These are phyloP conservation scores for Agelaius tricolor DNA, from an alignment of 2,113 vertebrate species.

Conservation along the genomic window DNA sequence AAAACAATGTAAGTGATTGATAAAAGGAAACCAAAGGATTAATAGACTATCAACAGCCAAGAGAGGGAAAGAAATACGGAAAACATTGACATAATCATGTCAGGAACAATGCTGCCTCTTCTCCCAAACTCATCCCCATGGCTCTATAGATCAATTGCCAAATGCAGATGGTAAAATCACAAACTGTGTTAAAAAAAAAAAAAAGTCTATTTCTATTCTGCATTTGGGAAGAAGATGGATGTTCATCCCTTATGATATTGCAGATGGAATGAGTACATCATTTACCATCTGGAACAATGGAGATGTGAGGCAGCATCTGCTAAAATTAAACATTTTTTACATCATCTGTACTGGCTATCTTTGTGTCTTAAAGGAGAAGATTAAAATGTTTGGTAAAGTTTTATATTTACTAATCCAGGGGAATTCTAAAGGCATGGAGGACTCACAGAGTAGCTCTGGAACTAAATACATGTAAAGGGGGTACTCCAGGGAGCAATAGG, in stretches of 20 bases:
- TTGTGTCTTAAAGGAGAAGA: neutral
- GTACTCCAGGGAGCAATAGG: neutral
- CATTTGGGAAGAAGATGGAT: neutral
- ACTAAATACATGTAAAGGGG: neutral
- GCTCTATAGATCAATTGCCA: neutral
- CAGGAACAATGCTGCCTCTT: neutral
- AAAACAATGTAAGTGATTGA: constrained; percentile 4
- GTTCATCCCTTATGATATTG: constrained; percentile 26
- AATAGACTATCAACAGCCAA: neutral
- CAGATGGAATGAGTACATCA: neutral
- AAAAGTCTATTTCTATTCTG: neutral
- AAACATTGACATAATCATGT: neutral
- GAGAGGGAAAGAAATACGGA: neutral
- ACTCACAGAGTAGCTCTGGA: neutral
- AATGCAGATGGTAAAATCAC: constrained; percentile 17
- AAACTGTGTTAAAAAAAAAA: neutral
- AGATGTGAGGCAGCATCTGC: constrained; percentile 40
- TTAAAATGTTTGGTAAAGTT: neutral
- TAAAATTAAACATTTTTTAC: constrained; percentile 47
- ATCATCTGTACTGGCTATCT: constrained; percentile 26
- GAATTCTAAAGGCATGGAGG: neutral
- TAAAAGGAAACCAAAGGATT: constrained; percentile 28
- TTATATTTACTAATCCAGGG: neutral
- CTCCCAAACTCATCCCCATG: neutral
- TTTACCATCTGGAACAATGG: constrained; percentile 49